A percentile compares a stretch with the other conserved stretches of the same genome.
Conservation (phyloP, 1,140 invertebrate species). For the Heliconius nattereri region DNA sequence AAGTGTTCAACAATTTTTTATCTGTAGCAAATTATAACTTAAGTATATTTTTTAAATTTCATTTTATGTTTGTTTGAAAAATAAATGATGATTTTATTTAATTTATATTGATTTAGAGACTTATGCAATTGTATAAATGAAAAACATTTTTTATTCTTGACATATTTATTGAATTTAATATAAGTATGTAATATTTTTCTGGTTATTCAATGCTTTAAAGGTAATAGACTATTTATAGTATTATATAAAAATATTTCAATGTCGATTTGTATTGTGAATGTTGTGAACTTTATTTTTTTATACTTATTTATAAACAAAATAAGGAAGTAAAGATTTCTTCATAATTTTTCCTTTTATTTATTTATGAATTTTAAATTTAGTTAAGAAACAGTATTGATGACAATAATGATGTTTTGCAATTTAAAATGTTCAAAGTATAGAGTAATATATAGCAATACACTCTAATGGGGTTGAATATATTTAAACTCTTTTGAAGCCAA, state of each 20-base stretch:
- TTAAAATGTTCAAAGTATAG: no score
- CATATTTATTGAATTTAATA: neutral
- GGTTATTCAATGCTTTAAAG: no score
- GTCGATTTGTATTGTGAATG: neutral
- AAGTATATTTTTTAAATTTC: neutral
- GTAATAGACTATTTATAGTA: neutral
- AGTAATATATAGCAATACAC: no score
- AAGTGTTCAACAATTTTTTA: neutral
- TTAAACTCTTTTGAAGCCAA: no score
- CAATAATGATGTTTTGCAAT: no score
- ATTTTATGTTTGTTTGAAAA: neutral
- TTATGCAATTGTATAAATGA: neutral
- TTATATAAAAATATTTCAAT: neutral
- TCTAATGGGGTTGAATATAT: no score
- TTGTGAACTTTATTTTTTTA: neutral
- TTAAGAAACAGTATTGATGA: no score
- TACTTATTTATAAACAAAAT: slow-evolving; percentile 14
- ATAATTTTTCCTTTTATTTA: neutral
- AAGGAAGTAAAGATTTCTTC: neutral
- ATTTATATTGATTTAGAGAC: neutral
- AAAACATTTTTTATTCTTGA: neutral
- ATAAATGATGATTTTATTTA: neutral
- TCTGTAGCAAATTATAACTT: neutral
- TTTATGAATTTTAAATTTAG: no score
- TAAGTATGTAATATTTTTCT: neutral